Base-by-base conservation (phyloP, 2,797 vertebrate species). In the Enteromius paludinosus region DNA sequence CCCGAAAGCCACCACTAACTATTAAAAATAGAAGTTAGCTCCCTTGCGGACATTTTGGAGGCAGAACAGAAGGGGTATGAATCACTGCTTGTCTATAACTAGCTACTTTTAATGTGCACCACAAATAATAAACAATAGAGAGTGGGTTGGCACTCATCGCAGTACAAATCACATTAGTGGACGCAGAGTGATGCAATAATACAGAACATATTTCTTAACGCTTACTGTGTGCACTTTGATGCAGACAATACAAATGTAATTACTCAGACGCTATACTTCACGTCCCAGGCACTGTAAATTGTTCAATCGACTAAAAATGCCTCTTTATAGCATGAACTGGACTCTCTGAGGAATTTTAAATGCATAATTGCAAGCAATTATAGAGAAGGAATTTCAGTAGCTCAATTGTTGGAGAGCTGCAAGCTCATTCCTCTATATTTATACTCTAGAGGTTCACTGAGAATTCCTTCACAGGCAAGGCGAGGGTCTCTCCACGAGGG, bases 401-500 rank as follows among this genome's bases (percentile, higher is more conserved):
- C 85, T 64, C 87, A 88, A 87, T 83, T 81, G 83, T 78, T 87
- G 84, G 70, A 83, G 79, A 77, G 86, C 85, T 66, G 87, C 88
- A 88, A 88, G 83, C 78, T 83, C 45, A 83, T 88, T 84, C 23
- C 69, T 79, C 85, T 76, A 87, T 89, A 87, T 91, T 91, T 91
- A 89, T 81, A 86, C 82, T 79, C 83, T 79, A 83, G 86, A 80
- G 90, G 90, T 90, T 89, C 85, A 84, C 70, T 47, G 25, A 79
- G 68, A 75, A 33, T 85, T 86, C 20, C 56, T 65, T 79, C 47
- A 79, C 65, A 62, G 71, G 25, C 90, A 8, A 15, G 83, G 25
- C 90, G 10, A 15, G 83, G 87, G 87, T 87, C 87, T 89, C 81
- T 84, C 84, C 84, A 88, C 88, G 86, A 94, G 89, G 89, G 90